These are phyloP conservation scores for Hyles euphorbiae DNA, from an alignment of 1,140 invertebrate species.

Conservation along the genomic window DNA sequence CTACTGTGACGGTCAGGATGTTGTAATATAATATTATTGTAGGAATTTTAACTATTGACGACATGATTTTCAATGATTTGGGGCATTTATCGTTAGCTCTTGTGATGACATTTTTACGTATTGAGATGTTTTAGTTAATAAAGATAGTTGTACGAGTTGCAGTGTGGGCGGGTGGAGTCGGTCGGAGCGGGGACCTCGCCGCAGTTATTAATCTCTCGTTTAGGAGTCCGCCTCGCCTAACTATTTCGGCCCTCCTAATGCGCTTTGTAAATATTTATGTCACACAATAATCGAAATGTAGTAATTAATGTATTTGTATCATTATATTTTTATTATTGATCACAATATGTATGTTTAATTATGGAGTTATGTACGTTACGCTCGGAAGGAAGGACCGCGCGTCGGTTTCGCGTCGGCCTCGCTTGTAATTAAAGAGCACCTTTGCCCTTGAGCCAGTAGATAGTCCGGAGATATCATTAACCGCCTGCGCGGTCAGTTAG, in stretches of 20 bases:
- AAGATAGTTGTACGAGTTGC: conserved; percentile 50
- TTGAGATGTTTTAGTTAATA: conserved; percentile 65
- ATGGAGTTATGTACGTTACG: conserved; percentile 55
- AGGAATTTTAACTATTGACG: conserved; percentile 54
- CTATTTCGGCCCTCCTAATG: conserved; percentile 50
- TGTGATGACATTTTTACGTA: conserved; percentile 49
- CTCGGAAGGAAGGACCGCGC: conserved; percentile 28
- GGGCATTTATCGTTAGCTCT: conserved; percentile 63
- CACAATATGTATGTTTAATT: conserved; percentile 71
- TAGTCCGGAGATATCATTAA: conserved; percentile 28
- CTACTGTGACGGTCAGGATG: conserved; percentile 52
- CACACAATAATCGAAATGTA: conserved; percentile 74
- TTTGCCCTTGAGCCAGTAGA: conserved; percentile 27
- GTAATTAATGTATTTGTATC: conserved; percentile 73
- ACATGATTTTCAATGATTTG: conserved; percentile 53
- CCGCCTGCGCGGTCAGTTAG: conserved; percentile 33
- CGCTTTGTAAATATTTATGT: conserved; percentile 74
- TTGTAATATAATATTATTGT: conserved; percentile 44
- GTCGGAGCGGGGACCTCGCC: conserved; percentile 14
- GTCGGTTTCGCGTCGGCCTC: conserved; percentile 11
- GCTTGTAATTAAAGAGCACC: conserved; percentile 14
- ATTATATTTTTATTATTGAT: conserved; percentile 76
- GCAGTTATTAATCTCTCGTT: conserved; percentile 30
- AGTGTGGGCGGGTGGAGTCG: conserved; percentile 4
- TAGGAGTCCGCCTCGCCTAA: conserved; percentile 56